phyloP scores from a whole-genome alignment of 2,888 invertebrate species.

The Steinernema hermaphroditum region DNA sequence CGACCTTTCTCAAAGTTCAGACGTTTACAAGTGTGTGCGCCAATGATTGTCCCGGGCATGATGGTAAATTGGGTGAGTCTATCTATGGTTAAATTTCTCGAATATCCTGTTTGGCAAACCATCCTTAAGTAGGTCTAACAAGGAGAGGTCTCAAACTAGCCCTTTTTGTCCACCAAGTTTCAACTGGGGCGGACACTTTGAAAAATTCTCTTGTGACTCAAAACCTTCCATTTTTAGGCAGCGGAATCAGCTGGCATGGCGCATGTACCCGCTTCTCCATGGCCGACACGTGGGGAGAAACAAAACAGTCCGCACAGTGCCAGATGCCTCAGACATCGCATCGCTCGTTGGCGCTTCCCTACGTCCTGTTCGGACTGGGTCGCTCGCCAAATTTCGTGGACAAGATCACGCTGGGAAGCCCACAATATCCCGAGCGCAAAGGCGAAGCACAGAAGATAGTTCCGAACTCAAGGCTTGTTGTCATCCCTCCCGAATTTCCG shows the following conservation, averaged over 20 bases:
- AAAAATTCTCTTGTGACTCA: no score
- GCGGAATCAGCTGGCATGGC: slow-evolving; percentile 63
- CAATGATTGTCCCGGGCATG: slow-evolving; percentile 29
- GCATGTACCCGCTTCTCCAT: slow-evolving; percentile 60
- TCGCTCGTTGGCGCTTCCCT: slow-evolving; percentile 88
- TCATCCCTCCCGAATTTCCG: slow-evolving; percentile 77
- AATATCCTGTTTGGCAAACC: no score
- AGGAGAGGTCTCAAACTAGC: no score
- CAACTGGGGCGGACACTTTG: no score
- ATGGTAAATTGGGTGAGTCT: slow-evolving; percentile 30
- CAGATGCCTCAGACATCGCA: slow-evolving; percentile 55
- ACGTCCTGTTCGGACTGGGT: slow-evolving; percentile 93
- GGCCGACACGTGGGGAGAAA: slow-evolving; percentile 52
- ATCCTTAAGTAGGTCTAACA: no score
- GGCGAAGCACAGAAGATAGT: slow-evolving; percentile 70
- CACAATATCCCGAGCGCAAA: slow-evolving; percentile 1
- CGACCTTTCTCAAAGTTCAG: slow-evolving; percentile 66
- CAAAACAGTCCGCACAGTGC: slow-evolving; percentile 52
- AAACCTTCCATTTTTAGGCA: slow-evolving; percentile 45
- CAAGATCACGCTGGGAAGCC: slow-evolving; percentile 45
- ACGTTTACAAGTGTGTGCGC: slow-evolving; percentile 55
- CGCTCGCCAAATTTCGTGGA: slow-evolving; percentile 91
- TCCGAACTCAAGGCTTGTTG: slow-evolving; percentile 94
- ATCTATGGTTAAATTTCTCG: no score
- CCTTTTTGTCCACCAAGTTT: no score